A percentile compares a stretch with the other conserved stretches of the same genome.
These are phyloP conservation scores for Chionoecetes opilio DNA, from an alignment of 1,140 invertebrate species.

Conservation along the genomic window DNA sequence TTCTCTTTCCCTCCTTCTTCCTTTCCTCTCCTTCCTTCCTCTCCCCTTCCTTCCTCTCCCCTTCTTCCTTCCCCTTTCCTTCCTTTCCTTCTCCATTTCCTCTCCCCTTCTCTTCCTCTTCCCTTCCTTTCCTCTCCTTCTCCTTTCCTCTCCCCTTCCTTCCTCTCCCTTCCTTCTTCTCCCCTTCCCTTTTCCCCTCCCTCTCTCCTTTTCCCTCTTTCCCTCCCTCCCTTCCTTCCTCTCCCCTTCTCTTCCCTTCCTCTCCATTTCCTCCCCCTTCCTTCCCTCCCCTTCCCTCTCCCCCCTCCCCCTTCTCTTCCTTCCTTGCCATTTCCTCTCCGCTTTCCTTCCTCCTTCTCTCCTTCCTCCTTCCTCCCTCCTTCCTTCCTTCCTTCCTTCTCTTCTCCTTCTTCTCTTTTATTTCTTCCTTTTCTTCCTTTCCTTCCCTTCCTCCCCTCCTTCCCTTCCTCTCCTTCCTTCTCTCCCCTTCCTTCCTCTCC, in stretches of 20 bases:
- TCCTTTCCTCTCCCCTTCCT: neutral
- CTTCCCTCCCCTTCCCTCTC: neutral
- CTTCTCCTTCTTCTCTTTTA: neutral
- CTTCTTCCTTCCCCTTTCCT: neutral
- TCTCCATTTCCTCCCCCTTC: neutral
- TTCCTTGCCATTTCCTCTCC: neutral
- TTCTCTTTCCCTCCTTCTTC: no score
- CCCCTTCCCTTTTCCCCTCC: neutral
- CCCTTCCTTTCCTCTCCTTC: neutral
- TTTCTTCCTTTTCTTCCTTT: neutral
- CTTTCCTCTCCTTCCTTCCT: no score
- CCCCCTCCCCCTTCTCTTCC: neutral
- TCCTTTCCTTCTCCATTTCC: neutral
- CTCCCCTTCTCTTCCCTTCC: neutral
- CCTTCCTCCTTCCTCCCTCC: neutral
- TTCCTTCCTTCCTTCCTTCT: neutral
- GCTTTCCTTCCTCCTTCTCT: neutral
- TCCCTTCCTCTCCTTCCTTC: neutral
- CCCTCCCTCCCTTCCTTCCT: neutral
- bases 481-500: neutral
- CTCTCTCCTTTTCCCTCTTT: no score
- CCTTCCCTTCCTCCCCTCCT: neutral
- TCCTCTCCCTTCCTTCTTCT: neutral
- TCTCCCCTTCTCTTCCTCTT: neutral
- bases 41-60: neutral